A percentile compares a stretch with the other conserved stretches of the same genome.
Evolutionary conservation across 2,888 invertebrate genomes (phyloP).

Genomic region (Sesia apiformis): DNA sequence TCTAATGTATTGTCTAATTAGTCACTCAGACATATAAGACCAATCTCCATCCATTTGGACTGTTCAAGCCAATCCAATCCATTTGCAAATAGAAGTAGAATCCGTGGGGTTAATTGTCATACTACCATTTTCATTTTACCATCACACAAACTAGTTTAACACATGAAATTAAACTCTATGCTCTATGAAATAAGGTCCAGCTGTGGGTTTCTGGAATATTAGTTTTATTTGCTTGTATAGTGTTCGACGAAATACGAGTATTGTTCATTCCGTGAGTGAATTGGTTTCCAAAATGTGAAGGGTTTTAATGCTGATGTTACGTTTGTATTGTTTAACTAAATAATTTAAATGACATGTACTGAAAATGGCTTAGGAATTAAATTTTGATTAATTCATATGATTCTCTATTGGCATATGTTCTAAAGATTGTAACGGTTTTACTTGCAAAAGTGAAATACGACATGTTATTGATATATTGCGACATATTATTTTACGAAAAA

Average conservation of each 20-base stretch:
- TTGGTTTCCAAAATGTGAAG: slow-evolving; percentile 37
- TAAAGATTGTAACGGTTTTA: too few relatives aligned
- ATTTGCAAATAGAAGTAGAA: slow-evolving; percentile 59
- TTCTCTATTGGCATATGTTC: too few relatives aligned
- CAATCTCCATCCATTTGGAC: slow-evolving; percentile 33
- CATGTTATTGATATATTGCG: too few relatives aligned
- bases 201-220: not conserved
- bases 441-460: too few relatives aligned
- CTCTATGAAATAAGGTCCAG: not conserved
- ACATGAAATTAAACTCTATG: not conserved
- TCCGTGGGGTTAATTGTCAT: slow-evolving; percentile 57
- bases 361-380: too few relatives aligned
- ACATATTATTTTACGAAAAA: too few relatives aligned
- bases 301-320: slow-evolving; percentile 8
- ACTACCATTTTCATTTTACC: slow-evolving; percentile 19
- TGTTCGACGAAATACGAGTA: slow-evolving; percentile 41
- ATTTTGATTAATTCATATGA: too few relatives aligned
- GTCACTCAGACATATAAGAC: slow-evolving; percentile 20
- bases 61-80: slow-evolving; percentile 62
- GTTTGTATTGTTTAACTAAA: too few relatives aligned
- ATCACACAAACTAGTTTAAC: not conserved
- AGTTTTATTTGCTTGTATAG: not conserved
- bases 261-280: slow-evolving; percentile 54
- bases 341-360: too few relatives aligned
- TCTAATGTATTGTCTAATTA: too few relatives aligned